Percentiles rank a stretch among this genome's conserved stretches.
These are phyloP conservation scores for Canis aureus DNA, from an alignment of 2,113 vertebrate species.

Conservation along the genomic window DNA sequence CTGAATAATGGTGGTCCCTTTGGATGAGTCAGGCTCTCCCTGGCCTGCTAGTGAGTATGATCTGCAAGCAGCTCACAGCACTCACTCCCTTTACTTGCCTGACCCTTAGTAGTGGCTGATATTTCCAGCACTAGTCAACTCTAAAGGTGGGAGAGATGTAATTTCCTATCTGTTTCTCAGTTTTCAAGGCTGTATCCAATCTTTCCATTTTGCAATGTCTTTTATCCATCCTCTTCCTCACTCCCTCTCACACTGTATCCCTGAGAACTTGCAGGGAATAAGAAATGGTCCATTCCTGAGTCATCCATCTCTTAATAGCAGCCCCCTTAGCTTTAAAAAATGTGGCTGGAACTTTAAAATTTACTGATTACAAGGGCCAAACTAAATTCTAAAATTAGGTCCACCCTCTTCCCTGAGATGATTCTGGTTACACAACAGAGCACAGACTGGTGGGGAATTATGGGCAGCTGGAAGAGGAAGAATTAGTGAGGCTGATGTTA, in stretches of 20 bases:
- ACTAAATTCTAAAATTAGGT: slow-evolving; percentile 15
- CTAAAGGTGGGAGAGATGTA: background rate
- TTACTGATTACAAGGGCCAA: background rate
- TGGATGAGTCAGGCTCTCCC: background rate
- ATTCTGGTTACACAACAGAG: background rate
- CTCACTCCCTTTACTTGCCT: too few species aligned
- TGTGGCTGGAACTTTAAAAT: slow-evolving; percentile 9
- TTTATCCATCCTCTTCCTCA: background rate
- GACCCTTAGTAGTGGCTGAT: too few species aligned
- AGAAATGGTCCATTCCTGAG: background rate
- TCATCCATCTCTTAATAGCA: background rate
- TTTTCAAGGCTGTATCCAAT: background rate
- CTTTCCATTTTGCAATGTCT: background rate
- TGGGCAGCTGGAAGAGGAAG: background rate
- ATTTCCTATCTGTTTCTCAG: background rate
- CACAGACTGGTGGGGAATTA: background rate
- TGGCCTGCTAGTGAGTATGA: rapidly evolving
- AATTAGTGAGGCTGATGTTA: background rate
- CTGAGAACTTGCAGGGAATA: background rate
- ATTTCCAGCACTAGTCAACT: background rate
- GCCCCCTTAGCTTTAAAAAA: background rate
- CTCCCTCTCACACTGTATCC: background rate
- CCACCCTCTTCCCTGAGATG: background rate
- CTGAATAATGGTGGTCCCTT: background rate
- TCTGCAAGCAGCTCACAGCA: background rate